Conservation (phyloP, 1,140 invertebrate species). For the Atta cephalotes region DNA sequence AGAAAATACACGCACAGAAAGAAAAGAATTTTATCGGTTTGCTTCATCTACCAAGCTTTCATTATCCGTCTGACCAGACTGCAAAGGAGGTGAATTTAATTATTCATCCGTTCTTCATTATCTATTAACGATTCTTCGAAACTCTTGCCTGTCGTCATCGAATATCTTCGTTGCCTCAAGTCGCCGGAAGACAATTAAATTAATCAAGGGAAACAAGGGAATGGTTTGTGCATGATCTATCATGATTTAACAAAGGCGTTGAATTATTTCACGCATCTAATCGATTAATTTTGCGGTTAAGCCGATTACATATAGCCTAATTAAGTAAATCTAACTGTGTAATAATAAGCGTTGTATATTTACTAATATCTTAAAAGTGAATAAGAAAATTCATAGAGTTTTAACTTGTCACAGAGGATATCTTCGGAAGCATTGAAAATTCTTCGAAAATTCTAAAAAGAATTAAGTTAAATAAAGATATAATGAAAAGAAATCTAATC, state of each 20-base stretch:
- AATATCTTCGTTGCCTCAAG: constrained; percentile 11
- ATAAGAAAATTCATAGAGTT: not conserved
- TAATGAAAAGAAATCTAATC: not conserved
- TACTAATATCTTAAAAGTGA: not conserved
- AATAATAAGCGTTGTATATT: not conserved
- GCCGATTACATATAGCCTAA: not conserved
- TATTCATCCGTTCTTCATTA: constrained; percentile 29
- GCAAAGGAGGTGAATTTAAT: not conserved
- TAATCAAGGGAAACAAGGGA: constrained; percentile 20
- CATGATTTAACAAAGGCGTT: constrained; percentile 23
- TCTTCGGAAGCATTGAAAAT: not conserved
- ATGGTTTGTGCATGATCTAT: constrained; percentile 3
- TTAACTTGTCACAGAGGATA: not conserved
- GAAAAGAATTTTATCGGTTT: not conserved
- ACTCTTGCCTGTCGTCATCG: not conserved
- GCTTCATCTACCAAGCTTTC: not conserved
- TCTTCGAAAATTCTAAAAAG: not conserved
- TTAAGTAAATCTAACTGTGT: not conserved
- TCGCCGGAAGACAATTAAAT: constrained; percentile 46
- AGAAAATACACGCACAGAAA: not conserved
- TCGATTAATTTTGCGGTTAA: not conserved
- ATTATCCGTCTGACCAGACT: not conserved
- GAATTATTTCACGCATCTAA: constrained; percentile 5
- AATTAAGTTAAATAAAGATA: not conserved
- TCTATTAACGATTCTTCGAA: constrained; percentile 32